Conservation (phyloP, 2,797 vertebrate genomes). For the Masticophis lateralis region DNA sequence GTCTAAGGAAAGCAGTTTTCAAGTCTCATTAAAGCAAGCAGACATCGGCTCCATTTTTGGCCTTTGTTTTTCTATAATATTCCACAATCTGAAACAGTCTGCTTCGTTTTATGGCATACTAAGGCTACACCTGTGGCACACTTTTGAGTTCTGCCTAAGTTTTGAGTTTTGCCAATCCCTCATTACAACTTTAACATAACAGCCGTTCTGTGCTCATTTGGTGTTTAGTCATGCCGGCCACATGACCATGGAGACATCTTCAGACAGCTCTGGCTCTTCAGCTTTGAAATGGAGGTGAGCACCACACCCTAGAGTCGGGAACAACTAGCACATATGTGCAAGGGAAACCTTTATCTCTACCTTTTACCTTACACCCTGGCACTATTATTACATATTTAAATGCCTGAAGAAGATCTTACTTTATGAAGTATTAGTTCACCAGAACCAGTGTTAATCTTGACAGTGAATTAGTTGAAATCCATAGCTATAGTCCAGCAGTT, state of each 20-base stretch:
- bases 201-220: too few species aligned
- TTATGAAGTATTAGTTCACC: neutral
- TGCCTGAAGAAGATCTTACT: neutral
- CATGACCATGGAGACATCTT: too few species aligned
- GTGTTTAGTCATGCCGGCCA: too few species aligned
- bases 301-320: too few species aligned
- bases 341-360: too few species aligned
- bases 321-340: too few species aligned
- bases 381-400: neutral
- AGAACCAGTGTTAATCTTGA: neutral
- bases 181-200: neutral
- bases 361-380: neutral
- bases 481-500: neutral
- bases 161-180: too few species aligned
- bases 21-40: neutral
- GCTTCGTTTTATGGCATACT: neutral
- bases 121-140: conserved; percentile 2
- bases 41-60: neutral
- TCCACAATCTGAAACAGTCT: neutral
- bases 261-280: too few species aligned
- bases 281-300: too few species aligned
- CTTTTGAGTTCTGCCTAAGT: neutral
- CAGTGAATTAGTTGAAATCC: neutral
- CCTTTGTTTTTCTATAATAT: neutral
- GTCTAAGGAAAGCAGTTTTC: neutral